Evolutionary conservation across 92 coral and sea anemone species (phyloP).

Genomic region (Zoanthus sociatus): DNA sequence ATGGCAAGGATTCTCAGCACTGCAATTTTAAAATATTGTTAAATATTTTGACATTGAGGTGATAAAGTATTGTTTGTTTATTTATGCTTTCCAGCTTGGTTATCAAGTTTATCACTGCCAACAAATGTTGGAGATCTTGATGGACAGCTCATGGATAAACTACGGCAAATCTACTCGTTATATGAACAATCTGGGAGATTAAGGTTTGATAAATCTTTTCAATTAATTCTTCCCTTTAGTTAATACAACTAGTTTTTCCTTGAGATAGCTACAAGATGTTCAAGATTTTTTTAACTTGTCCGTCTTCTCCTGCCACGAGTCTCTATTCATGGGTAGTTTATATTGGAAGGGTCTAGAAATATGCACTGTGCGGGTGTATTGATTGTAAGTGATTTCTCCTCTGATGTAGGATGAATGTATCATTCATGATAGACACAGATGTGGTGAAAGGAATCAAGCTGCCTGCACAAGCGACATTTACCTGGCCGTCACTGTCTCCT

Average conservation of each 20-base stretch:
- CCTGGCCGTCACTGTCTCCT: constrained; percentile 94
- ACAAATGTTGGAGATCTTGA: constrained; percentile 81
- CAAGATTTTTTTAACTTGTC: not conserved
- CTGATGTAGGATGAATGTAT: constrained; percentile 70
- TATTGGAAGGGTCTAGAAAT: too few species aligned
- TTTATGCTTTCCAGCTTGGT: constrained; percentile 61
- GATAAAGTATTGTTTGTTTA: not conserved
- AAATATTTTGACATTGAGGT: not conserved
- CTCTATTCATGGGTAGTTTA: too few species aligned
- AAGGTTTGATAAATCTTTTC: constrained; percentile 58
- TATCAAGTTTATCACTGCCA: constrained; percentile 81
- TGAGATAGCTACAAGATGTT: too few species aligned
- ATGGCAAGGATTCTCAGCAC: not conserved
- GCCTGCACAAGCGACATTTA: constrained; percentile 77
- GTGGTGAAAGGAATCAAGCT: constrained; percentile 81
- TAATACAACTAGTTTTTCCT: too few species aligned
- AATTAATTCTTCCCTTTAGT: too few species aligned
- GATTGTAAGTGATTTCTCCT: not conserved
- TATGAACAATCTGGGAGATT: constrained; percentile 72
- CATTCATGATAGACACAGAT: constrained; percentile 87
- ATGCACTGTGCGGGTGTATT: too few species aligned
- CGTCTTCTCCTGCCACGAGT: not conserved
- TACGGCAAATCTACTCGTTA: constrained; percentile 77
- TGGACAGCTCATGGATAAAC: constrained; percentile 74
- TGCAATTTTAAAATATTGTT: not conserved